Percentiles rank a stretch among this genome's conserved stretches.
phyloP scores from a whole-genome alignment of 2,113 vertebrate genomes.

The Sus scrofa region DNA sequence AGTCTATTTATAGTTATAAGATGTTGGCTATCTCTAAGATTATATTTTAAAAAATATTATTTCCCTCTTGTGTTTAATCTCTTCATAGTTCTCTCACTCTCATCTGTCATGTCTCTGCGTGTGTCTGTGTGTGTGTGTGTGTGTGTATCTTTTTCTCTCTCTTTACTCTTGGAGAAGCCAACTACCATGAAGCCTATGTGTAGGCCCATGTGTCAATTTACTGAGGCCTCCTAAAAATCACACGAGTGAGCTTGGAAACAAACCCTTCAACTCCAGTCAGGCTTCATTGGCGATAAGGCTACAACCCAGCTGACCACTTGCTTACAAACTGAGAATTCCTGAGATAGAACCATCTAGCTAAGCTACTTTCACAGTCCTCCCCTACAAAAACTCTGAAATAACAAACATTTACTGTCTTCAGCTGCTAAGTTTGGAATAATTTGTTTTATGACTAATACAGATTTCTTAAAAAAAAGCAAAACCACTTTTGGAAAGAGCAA shows the following conservation, averaged over 20 bases:
- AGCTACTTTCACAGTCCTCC: not conserved
- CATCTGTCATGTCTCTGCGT: not conserved
- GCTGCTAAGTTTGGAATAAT: not conserved
- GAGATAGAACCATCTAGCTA: not conserved
- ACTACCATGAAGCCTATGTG: not conserved
- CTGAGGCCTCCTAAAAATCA: not conserved
- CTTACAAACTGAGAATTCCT: too few relatives aligned
- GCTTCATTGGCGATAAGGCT: not conserved
- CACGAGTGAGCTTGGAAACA: not conserved
- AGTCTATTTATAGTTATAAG: too few relatives aligned
- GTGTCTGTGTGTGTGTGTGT: not conserved
- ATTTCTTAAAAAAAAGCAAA: not conserved
- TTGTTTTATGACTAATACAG: not conserved
- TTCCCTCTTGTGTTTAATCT: not conserved
- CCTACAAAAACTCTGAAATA: not conserved
- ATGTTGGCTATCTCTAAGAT: not conserved
- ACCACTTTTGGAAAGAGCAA: too few relatives aligned
- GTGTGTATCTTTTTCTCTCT: too few relatives aligned
- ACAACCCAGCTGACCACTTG: accelerated
- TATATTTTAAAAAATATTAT: not conserved
- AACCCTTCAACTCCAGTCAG: not conserved
- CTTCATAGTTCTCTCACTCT: not conserved
- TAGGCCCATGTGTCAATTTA: not conserved
- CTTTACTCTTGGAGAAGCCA: not conserved
- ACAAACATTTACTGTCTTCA: not conserved